These are phyloP conservation scores for Nothura maculosa DNA, from an alignment of 2,797 vertebrate species.

Conservation along the genomic window DNA sequence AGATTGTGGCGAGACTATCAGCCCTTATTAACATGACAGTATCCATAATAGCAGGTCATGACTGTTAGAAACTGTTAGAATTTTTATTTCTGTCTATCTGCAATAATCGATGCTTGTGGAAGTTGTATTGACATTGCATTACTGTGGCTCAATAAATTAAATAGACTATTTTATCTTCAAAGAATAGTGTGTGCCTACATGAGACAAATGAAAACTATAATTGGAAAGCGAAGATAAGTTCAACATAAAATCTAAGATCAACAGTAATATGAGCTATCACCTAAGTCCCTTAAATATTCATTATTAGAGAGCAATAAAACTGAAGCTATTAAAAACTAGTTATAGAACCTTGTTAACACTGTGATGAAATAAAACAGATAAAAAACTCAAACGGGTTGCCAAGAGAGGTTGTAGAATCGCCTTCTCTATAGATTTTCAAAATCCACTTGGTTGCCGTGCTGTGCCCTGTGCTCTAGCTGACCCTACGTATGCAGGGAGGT, in stretches of 20 bases:
- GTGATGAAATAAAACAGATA: neutral
- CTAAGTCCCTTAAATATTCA: neutral
- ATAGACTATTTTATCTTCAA: neutral
- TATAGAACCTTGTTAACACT: neutral
- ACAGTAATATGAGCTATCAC: neutral
- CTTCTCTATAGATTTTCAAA: too few relatives aligned
- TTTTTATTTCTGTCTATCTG: neutral
- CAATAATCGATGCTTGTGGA: neutral
- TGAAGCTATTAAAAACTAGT: neutral
- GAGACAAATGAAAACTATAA: neutral
- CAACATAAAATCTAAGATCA: neutral
- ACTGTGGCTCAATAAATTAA: neutral
- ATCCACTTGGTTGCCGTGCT: too few relatives aligned
- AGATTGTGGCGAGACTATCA: neutral
- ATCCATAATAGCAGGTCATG: neutral
- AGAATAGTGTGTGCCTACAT: neutral
- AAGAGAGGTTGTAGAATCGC: too few relatives aligned
- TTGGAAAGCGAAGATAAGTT: neutral
- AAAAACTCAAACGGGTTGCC: too few relatives aligned
- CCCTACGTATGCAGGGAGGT: too few relatives aligned
- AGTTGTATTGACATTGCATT: neutral
- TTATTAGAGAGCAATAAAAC: neutral
- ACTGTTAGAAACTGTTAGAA: too few relatives aligned
- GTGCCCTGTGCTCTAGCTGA: too few relatives aligned
- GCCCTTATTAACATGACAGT: neutral